Evolutionary conservation across 2,113 vertebrate species (phyloP).

Genomic region (Mormyrus lacerda): DNA sequence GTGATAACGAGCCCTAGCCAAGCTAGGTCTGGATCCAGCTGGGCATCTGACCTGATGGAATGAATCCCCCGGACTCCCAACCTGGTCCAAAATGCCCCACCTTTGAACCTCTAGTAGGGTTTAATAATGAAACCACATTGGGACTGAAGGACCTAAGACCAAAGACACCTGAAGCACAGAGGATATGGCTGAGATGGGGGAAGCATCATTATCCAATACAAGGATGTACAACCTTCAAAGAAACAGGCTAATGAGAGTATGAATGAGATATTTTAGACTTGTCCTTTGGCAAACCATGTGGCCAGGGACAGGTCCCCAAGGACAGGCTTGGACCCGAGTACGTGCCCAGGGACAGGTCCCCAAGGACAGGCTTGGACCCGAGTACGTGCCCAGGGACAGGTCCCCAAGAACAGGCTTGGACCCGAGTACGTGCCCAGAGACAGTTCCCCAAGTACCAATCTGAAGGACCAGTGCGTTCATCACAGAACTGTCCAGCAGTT

Average conservation of each 20-base stretch:
- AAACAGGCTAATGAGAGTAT: neutral
- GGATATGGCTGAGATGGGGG: neutral
- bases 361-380: no score
- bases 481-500: neutral
- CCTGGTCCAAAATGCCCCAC: neutral
- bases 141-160: neutral
- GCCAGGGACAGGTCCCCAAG: neutral
- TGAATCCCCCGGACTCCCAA: neutral
- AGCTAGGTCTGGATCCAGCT: neutral
- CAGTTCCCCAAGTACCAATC: no score
- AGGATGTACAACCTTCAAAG: neutral
- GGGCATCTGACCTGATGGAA: neutral
- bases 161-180: neutral
- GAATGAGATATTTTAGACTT: slow-evolving; percentile 9
- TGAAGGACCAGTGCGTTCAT: neutral
- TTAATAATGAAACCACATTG: neutral
- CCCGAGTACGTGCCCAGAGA: no score
- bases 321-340: neutral
- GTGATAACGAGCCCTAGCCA: neutral
- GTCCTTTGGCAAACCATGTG: neutral
- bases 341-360: no score
- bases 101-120: neutral
- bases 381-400: no score
- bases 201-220: neutral
- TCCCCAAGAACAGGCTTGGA: no score